A percentile compares a stretch with the other conserved stretches of the same genome.
These are phyloP conservation scores for Diarsia dahlii DNA, from an alignment of 2,888 invertebrate species.

Conservation along the genomic window DNA sequence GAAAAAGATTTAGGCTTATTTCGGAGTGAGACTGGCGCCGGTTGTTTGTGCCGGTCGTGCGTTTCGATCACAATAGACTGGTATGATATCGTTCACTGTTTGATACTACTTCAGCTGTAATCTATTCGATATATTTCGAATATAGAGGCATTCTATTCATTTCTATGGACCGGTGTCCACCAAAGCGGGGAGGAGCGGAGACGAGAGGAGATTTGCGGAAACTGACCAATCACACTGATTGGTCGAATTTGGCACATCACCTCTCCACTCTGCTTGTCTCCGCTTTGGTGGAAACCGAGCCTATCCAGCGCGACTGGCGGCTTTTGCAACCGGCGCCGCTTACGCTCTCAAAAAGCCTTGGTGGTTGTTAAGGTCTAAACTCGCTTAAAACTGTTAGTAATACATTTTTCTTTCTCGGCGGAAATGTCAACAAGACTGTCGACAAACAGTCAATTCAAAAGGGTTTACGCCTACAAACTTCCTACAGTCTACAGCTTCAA, in stretches of 20 bases:
- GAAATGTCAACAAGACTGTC: conserved; percentile 43
- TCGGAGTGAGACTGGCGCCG: background rate
- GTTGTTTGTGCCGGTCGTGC: background rate
- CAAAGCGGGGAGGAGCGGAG: too few species aligned
- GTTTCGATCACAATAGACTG: background rate
- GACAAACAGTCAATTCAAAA: conserved; percentile 45
- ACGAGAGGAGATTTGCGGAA: too few species aligned
- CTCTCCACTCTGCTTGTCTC: too few species aligned
- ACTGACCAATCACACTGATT: too few species aligned
- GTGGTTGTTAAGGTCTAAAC: background rate
- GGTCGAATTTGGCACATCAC: too few species aligned
- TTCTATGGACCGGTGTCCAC: too few species aligned
- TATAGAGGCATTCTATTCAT: too few species aligned
- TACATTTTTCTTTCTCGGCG: conserved; percentile 15
- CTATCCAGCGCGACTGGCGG: too few species aligned
- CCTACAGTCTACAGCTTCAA: conserved; percentile 23
- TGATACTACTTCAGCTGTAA: background rate
- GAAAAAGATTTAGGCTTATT: background rate
- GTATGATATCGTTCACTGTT: background rate
- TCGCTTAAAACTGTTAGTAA: conserved; percentile 5
- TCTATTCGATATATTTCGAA: background rate
- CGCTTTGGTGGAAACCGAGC: too few species aligned
- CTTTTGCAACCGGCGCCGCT: too few species aligned
- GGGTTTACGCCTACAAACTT: conserved; percentile 52
- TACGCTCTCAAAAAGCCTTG: background rate